Percentiles rank a stretch among this genome's conserved stretches.
phyloP scores from a whole-genome alignment of 2,797 vertebrate genomes.

The Aulostomus chinensis region DNA sequence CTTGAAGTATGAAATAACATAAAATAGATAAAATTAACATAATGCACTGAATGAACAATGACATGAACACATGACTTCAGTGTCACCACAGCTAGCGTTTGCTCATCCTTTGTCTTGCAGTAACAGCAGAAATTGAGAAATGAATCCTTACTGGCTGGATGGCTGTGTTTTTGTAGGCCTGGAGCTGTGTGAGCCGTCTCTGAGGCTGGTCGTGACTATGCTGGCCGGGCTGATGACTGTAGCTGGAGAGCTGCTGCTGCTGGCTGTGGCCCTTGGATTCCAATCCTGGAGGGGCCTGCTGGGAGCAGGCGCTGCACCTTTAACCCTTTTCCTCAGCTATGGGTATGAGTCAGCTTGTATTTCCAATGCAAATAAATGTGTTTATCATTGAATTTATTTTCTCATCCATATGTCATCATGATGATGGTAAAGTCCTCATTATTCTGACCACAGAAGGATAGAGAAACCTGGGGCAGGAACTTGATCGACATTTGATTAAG shows the following conservation, averaged over 20 bases:
- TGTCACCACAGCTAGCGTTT: no score
- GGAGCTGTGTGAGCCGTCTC: constrained; percentile 89
- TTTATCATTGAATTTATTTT: no score
- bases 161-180: constrained; percentile 76
- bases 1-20: no score
- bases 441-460: neutral
- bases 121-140: no score
- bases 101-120: no score
- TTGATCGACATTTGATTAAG: constrained; percentile 29
- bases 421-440: no score
- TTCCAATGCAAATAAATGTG: neutral
- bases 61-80: no score
- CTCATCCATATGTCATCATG: no score
- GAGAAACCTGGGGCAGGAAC: neutral
- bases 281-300: constrained; percentile 88
- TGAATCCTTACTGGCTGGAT: no score
- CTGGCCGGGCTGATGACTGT: constrained; percentile 84
- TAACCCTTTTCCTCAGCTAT: constrained; percentile 87
- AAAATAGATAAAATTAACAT: no score
- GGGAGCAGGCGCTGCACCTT: constrained; percentile 84
- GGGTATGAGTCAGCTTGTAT: constrained; percentile 66
- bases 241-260: constrained; percentile 86
- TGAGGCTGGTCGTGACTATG: constrained; percentile 84
- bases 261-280: constrained; percentile 86
- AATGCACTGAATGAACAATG: no score